phyloP scores from a whole-genome alignment of 2,113 vertebrate species.

The Salvelinus fontinalis region DNA sequence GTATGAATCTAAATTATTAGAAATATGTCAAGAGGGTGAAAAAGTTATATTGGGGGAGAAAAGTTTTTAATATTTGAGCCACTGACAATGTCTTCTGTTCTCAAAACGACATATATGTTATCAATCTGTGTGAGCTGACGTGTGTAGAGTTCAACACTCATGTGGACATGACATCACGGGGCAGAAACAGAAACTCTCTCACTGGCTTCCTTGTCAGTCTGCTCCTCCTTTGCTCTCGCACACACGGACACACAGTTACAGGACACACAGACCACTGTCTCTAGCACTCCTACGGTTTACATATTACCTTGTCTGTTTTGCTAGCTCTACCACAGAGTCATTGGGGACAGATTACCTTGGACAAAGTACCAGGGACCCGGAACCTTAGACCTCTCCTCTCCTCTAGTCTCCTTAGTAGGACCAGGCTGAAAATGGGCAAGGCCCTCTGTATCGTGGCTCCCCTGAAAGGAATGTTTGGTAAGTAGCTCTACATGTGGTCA shows the following conservation, averaged over 20 bases:
- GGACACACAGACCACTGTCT: neutral
- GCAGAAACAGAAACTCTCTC: conserved; percentile 15
- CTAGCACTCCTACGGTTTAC: neutral
- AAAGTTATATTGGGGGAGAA: too few relatives aligned
- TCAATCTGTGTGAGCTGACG: too few relatives aligned
- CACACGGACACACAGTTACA: neutral
- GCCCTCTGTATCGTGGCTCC: conserved; percentile 48
- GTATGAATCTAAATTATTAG: too few relatives aligned
- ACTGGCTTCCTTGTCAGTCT: conserved; percentile 45
- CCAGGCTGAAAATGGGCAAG: conserved; percentile 54
- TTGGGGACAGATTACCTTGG: too few relatives aligned
- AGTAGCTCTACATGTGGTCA: conserved; percentile 30
- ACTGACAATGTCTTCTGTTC: too few relatives aligned
- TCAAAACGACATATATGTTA: too few relatives aligned
- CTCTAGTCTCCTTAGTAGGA: conserved; percentile 1
- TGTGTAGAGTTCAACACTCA: too few relatives aligned
- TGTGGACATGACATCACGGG: neutral
- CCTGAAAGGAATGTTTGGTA: conserved; percentile 57
- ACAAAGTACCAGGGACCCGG: too few relatives aligned
- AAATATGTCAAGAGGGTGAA: too few relatives aligned
- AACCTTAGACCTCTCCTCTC: neutral
- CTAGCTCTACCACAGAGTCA: too few relatives aligned
- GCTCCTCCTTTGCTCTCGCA: conserved; percentile 12
- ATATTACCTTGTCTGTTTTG: too few relatives aligned
- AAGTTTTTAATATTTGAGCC: too few relatives aligned